These are phyloP conservation scores for Haemorhous mexicanus DNA, from an alignment of 2,113 vertebrate genomes.

Conservation along the genomic window DNA sequence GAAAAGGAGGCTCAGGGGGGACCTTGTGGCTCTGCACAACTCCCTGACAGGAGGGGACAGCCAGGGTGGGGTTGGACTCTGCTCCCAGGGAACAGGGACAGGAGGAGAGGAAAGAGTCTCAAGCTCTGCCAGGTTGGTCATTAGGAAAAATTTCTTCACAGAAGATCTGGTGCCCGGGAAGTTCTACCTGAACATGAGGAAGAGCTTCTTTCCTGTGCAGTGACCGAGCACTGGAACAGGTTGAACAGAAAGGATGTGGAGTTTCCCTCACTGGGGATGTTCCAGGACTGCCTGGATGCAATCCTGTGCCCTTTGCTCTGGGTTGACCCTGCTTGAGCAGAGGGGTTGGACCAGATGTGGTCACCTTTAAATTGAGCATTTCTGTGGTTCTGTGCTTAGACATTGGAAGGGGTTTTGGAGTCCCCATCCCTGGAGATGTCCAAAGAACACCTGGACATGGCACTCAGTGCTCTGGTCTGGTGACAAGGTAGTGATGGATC, in stretches of 20 bases:
- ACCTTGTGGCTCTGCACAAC: neutral
- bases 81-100: neutral
- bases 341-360: neutral
- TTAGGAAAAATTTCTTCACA: neutral
- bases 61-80: fast-evolving
- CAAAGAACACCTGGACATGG: neutral
- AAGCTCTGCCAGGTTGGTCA: neutral
- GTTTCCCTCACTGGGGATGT: neutral
- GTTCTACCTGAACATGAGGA: neutral
- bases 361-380: neutral
- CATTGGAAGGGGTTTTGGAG: neutral
- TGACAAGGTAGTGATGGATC: neutral
- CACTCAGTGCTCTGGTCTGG: neutral
- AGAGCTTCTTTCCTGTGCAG: neutral
- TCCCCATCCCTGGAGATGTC: neutral
- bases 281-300: neutral
- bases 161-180: neutral
- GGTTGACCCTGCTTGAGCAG: too few relatives aligned
- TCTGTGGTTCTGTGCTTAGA: neutral
- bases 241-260: neutral
- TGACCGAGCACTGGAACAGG: fast-evolving
- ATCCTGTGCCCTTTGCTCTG: neutral
- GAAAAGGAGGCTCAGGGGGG: neutral
- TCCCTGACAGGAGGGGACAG: neutral
- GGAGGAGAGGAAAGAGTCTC: fast-evolving